Evolutionary conservation across 92 coral and sea anemone species (phyloP), one percentile per base, ranked within the genome.

Genomic region (Porites evermanni): DNA sequence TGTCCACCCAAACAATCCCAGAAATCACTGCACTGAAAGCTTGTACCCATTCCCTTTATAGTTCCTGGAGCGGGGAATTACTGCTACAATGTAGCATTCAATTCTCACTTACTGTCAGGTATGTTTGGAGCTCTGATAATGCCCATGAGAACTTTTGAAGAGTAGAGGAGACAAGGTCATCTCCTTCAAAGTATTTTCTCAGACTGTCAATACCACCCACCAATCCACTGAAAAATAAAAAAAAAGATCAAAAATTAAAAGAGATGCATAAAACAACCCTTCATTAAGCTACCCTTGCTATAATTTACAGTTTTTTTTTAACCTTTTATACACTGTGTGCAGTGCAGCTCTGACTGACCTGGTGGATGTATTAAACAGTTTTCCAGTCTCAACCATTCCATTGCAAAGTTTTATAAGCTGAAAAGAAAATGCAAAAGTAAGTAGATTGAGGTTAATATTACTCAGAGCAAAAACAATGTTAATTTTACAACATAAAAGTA

Each of bases 371-470:
- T 82, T 93, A 72, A 95, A 97, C 2, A 86, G 75, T 50, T 93
- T 93, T 14, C 99, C 99, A 63, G 96, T 64, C 66, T 95, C 98
- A 67, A 97, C 99, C 95, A 95, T 93, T 47, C 90, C 89, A 80
- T 93, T 93, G 66, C 98, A 97, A 52, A 92, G 93, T 73, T 97
- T 97, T 82, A 90, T 93, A 26, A 97, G 88, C 99, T 97, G 58
- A n/a, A 81, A 38, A 85, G 58, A 50, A 51, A 87, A n/a, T 38
- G n/a, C 29, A 23, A 74, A 74, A 0, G 4, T 12, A 64, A 60
- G 3, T 70, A 56, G 18, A 16, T 16, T 5, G 12, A 11, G 13
- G 16, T 10, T 56, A 8, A 56, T 56, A 56, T 8, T 0, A 10
- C 12, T 38, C 47, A 38, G 47, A 4, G 47, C 47, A 38, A 38